These are phyloP conservation scores for Megaceryle maxima DNA, from an alignment of 2,113 vertebrate species.

Conservation along the genomic window DNA sequence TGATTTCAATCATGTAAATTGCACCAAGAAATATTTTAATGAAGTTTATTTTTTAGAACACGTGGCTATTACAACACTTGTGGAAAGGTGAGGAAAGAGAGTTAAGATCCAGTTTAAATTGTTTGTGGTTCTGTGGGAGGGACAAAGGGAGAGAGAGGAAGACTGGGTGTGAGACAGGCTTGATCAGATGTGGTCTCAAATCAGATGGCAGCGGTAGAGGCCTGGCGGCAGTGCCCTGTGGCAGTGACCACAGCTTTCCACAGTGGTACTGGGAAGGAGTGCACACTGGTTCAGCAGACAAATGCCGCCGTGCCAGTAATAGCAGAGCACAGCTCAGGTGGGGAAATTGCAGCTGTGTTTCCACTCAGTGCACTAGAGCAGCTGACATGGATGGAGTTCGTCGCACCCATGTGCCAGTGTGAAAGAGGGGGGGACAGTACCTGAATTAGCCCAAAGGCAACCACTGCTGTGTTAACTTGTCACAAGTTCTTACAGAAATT, in stretches of 20 bases:
- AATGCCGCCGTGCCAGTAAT: background rate
- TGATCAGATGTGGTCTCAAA: background rate
- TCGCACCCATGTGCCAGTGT: background rate
- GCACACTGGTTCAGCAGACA: rapidly evolving
- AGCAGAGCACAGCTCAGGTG: background rate
- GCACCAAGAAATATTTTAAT: background rate
- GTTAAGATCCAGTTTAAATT: background rate
- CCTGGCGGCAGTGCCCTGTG: background rate
- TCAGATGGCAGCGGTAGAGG: background rate
- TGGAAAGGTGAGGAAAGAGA: background rate
- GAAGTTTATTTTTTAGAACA: background rate
- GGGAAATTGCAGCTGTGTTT: background rate
- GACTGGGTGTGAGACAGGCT: background rate
- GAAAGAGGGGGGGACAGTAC: background rate
- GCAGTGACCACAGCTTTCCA: background rate
- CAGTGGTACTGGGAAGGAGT: rapidly evolving
- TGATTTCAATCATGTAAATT: background rate
- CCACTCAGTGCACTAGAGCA: background rate
- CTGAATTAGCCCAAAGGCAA: background rate
- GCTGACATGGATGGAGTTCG: background rate
- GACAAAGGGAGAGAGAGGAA: background rate
- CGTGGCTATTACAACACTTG: background rate
- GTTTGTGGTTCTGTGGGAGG: background rate
- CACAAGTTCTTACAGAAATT: background rate
- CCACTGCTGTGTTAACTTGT: background rate